A percentile compares a stretch with the other conserved stretches of the same genome.
Evolutionary conservation across 2,113 vertebrate genomes (phyloP).

Genomic region (Meles meles): DNA sequence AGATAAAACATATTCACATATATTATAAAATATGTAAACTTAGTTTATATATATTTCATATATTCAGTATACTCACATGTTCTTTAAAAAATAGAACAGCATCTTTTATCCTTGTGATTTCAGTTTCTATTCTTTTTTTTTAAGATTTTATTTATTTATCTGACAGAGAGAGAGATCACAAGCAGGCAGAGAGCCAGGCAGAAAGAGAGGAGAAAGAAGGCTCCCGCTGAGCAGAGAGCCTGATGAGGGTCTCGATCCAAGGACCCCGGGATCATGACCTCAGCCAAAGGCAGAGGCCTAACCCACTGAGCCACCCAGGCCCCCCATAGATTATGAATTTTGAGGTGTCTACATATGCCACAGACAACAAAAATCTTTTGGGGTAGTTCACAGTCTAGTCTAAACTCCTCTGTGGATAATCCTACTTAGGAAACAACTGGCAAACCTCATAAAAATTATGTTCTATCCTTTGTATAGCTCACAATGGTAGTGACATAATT

Average conservation of each 20-base stretch:
- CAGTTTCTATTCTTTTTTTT: not conserved
- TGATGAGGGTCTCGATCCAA: accelerated
- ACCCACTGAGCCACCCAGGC: no score
- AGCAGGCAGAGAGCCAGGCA: no score
- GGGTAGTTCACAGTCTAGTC: not conserved
- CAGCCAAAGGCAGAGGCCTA: no score
- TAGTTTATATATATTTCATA: not conserved
- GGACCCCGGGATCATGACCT: no score
- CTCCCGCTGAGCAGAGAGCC: no score
- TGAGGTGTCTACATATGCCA: not conserved
- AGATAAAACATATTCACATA: not conserved
- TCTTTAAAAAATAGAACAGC: not conserved
- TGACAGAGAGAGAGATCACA: no score
- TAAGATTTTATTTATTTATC: no score
- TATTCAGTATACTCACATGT: not conserved
- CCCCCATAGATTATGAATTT: not conserved
- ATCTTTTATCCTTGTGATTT: not conserved
- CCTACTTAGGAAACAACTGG: not conserved
- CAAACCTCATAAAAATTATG: not conserved
- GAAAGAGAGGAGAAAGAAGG: no score
- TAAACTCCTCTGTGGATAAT: not conserved
- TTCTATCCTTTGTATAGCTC: not conserved
- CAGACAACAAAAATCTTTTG: not conserved
- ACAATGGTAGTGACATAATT: not conserved
- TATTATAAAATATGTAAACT: not conserved